Conservation (phyloP, 2,888 invertebrate species). For the Dasysyrphus albostriatus region DNA sequence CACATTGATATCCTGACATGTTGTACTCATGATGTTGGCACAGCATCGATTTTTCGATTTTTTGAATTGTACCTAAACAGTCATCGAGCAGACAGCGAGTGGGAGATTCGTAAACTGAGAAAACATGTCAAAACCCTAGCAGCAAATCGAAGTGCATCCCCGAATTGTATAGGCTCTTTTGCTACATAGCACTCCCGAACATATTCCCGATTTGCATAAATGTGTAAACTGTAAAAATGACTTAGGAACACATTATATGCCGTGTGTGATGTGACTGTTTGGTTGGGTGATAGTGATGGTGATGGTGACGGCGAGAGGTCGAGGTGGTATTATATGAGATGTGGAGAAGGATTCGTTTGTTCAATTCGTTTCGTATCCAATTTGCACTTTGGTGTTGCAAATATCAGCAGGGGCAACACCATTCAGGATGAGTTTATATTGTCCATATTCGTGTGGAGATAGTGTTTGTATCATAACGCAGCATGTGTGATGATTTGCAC, state of each 20-base stretch:
- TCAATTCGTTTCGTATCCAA: slow-evolving; percentile 53
- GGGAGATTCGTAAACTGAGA: slow-evolving; percentile 61
- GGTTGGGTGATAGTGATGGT: slow-evolving; percentile 49
- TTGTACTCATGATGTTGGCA: slow-evolving; percentile 25
- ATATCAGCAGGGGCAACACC: slow-evolving; percentile 57
- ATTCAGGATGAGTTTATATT: slow-evolving; percentile 66
- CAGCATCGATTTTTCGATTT: slow-evolving; percentile 66
- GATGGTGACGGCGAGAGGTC: too few relatives aligned
- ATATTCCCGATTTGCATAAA: slow-evolving; percentile 82
- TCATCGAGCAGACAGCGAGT: slow-evolving; percentile 64
- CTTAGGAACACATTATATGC: slow-evolving; percentile 73
- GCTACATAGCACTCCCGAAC: slow-evolving; percentile 34
- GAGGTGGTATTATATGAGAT: slow-evolving; percentile 37
- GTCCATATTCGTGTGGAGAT: slow-evolving; percentile 55
- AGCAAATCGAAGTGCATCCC: slow-evolving; percentile 71
- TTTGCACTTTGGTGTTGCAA: slow-evolving; percentile 67
- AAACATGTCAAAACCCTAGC: slow-evolving; percentile 72
- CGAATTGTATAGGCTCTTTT: slow-evolving; percentile 61
- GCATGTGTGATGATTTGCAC: slow-evolving; percentile 74
- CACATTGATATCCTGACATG: slow-evolving; percentile 21
- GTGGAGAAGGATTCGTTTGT: slow-evolving; percentile 47
- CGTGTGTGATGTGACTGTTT: slow-evolving; percentile 64
- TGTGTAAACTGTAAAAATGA: slow-evolving; percentile 79
- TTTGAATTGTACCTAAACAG: slow-evolving; percentile 64
- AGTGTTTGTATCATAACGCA: slow-evolving; percentile 74